phyloP scores from a whole-genome alignment of 2,888 invertebrate species.

The Morpho achilles region DNA sequence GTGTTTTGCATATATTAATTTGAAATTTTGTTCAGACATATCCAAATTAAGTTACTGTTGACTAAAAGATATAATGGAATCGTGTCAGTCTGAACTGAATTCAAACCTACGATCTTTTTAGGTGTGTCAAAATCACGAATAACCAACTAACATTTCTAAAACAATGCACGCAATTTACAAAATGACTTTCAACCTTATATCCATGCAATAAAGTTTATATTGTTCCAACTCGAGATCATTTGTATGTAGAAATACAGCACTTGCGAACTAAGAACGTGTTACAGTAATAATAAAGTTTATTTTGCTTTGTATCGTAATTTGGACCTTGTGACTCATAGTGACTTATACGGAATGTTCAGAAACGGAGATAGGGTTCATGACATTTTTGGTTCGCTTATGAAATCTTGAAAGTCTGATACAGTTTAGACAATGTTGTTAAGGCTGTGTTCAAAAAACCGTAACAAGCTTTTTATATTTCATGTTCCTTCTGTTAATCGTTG shows the following conservation, averaged over 20 bases:
- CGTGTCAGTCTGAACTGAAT: no score
- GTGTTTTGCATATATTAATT: no score
- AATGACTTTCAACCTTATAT: background rate
- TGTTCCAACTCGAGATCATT: background rate
- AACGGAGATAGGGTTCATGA: slow-evolving; percentile 5
- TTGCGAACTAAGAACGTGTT: background rate
- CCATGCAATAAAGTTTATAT: background rate
- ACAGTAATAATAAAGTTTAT: background rate
- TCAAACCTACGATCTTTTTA: slow-evolving; percentile 1
- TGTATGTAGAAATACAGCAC: background rate
- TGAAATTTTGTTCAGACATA: no score
- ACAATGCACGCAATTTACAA: background rate
- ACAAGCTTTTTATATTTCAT: no score
- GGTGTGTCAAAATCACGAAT: slow-evolving; percentile 1
- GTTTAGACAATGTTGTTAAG: background rate
- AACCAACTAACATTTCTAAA: background rate
- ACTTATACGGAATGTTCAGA: slow-evolving; percentile 6
- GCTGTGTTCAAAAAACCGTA: background rate
- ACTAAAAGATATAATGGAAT: no score
- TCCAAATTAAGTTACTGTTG: no score
- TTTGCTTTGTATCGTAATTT: background rate
- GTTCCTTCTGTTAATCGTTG: no score
- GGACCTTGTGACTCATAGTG: slow-evolving; percentile 8
- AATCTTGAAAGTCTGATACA: slow-evolving; percentile 10
- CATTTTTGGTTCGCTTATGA: slow-evolving; percentile 14